Evolutionary conservation across 2,113 vertebrate species (phyloP), one percentile per base, ranked within the genome.

Genomic region (Phodopus roborovskii): DNA sequence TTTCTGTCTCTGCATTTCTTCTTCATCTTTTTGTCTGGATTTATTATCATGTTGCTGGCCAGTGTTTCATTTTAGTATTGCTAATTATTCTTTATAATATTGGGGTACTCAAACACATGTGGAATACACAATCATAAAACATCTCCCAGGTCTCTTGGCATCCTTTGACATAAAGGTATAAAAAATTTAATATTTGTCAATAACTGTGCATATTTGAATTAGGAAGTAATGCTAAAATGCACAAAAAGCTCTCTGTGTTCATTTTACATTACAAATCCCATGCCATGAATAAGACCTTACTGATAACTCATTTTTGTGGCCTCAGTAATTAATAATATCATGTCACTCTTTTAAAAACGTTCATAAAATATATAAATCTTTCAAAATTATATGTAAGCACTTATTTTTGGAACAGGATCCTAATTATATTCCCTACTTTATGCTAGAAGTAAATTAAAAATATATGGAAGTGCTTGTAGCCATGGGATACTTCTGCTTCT

Each of bases 371-470:
- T 7, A 75, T 5, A 16, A 71, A 79, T 45, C 11, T 68, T 93
- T 1, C 50, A 79, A 88, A 92, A 42, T 86, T 77, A 60, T 73
- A 62, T 3, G 2, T 50, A 86, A 64, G 1, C 70, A 48, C 3
- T 58, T 56, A 91, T 50, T 81, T 45, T 22, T 68, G 8, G 1
- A 45, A n/a, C 4, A 73, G 73, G 26, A 79, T 68, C 53, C 16
- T 78, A 77, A 82, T 50, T n/a, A n/a, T 71, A 13, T 75, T 50
- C 28, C 20, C 13, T 78, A 30, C 50, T 60, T 92, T 68, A 53
- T 95, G 1, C 79, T 85, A n/a, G 45, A 96, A 75, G 9, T 66
- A 42, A 90, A 56, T 82, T 60, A 16, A 90, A 87, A 93, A 53
- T 0, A 1, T 64, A 39, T 36, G 6, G 33, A 48, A 68, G 24